Conservation (phyloP, 2,888 invertebrate genomes). For the Autographa pulchrina region DNA sequence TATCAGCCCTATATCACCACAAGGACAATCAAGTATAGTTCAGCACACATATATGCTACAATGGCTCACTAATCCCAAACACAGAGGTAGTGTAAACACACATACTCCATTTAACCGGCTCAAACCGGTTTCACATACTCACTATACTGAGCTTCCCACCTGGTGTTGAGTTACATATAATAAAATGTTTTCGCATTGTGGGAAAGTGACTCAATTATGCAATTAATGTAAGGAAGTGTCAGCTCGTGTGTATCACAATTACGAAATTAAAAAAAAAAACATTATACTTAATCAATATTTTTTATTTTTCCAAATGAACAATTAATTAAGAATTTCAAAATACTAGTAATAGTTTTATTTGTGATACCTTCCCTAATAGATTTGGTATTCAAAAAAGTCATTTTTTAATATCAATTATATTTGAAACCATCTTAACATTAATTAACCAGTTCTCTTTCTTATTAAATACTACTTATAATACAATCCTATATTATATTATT, state of each 20-base stretch:
- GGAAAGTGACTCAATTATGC: slow-evolving; percentile 20
- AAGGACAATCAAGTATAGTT: slow-evolving; percentile 41
- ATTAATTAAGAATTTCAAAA: too few species aligned
- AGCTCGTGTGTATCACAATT: background rate
- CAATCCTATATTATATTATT: background rate
- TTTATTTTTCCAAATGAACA: too few species aligned
- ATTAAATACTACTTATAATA: background rate
- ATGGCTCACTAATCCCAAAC: slow-evolving; percentile 57
- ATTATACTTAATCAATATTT: too few species aligned
- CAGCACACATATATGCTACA: slow-evolving; percentile 60
- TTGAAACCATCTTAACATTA: too few species aligned
- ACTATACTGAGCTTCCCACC: slow-evolving; percentile 46
- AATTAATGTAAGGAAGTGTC: slow-evolving; percentile 14
- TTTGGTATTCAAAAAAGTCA: too few species aligned
- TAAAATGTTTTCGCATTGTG: slow-evolving; percentile 22
- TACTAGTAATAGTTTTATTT: too few species aligned
- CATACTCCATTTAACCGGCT: slow-evolving; percentile 57
- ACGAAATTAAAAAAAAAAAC: background rate
- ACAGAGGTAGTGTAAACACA: slow-evolving; percentile 54
- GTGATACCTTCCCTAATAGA: too few species aligned
- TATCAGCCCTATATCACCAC: slow-evolving; percentile 56
- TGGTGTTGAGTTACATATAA: slow-evolving; percentile 39
- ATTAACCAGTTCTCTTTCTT: too few species aligned
- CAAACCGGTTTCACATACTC: slow-evolving; percentile 36
- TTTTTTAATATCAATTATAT: too few species aligned